phyloP scores from a whole-genome alignment of 2,797 vertebrate genomes.

The Petrocephalus schoutedeni region DNA sequence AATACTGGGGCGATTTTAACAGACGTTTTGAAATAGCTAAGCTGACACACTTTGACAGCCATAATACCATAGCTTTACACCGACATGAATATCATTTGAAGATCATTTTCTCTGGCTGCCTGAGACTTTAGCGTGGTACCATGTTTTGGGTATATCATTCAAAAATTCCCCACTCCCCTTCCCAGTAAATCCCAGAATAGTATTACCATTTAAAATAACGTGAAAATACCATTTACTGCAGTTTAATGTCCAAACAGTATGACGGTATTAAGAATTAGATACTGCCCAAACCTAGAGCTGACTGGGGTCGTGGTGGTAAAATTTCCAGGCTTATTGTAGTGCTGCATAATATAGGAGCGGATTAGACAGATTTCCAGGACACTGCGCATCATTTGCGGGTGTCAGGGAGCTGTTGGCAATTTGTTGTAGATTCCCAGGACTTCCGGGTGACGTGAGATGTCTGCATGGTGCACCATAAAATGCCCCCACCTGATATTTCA shows the following conservation, averaged over 20 bases:
- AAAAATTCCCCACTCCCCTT: neutral
- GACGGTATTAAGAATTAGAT: neutral
- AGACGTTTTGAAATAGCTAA: neutral
- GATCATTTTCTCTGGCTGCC: neutral
- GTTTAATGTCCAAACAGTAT: neutral
- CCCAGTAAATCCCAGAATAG: neutral
- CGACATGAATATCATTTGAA: neutral
- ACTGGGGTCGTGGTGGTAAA: neutral
- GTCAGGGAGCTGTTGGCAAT: neutral
- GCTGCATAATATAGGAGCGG: neutral
- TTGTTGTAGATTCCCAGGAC: neutral
- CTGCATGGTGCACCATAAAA: neutral
- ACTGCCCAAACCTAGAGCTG: neutral
- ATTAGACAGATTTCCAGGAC: neutral
- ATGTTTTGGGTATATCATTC: neutral
- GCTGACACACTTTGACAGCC: neutral
- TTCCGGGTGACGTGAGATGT: neutral
- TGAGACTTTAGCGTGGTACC: neutral
- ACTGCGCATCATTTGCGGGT: neutral
- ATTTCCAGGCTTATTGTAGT: neutral
- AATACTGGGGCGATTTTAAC: neutral
- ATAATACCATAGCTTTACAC: neutral
- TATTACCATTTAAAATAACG: neutral
- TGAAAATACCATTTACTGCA: neutral
- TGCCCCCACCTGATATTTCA: conserved; percentile 88